Percentiles rank a stretch among this genome's conserved stretches.
Evolutionary conservation across 1,140 invertebrate species (phyloP).

Genomic region (Melipona quadrifasciata): DNA sequence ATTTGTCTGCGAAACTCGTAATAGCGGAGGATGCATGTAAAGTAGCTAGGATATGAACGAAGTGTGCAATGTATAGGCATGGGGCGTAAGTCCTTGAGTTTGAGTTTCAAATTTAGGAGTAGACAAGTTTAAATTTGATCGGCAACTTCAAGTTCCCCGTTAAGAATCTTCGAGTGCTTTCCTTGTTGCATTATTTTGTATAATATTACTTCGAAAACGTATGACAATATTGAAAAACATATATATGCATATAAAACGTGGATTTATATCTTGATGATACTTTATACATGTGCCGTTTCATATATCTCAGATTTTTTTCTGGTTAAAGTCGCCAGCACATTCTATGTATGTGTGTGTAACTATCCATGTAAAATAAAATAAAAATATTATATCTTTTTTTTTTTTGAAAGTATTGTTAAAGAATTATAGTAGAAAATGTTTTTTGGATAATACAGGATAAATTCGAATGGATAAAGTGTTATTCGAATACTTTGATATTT

Average conservation of each 20-base stretch:
- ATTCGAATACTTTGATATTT: no score
- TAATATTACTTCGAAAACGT: not conserved
- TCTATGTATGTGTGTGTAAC: no score
- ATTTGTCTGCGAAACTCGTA: slow-evolving; percentile 24
- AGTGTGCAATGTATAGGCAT: not conserved
- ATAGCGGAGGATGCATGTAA: not conserved
- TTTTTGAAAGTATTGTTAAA: no score
- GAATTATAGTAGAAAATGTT: no score
- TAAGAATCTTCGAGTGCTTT: not conserved
- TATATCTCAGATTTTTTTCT: no score
- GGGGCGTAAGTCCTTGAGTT: not conserved
- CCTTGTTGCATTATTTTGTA: not conserved
- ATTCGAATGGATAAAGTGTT: no score
- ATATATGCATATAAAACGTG: not conserved
- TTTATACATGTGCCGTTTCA: no score
- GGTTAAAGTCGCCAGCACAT: no score
- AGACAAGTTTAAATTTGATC: slow-evolving; percentile 29
- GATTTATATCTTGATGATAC: not conserved
- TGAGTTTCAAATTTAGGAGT: not conserved
- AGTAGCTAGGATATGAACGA: slow-evolving; percentile 7
- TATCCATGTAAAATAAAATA: no score
- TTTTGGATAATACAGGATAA: no score
- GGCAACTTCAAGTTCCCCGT: slow-evolving; percentile 16
- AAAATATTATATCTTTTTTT: no score
- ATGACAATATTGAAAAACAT: not conserved